Percentiles rank a stretch among this genome's conserved stretches.
Conservation (phyloP, 1,140 invertebrate genomes). For the Platyscapa corneri region DNA sequence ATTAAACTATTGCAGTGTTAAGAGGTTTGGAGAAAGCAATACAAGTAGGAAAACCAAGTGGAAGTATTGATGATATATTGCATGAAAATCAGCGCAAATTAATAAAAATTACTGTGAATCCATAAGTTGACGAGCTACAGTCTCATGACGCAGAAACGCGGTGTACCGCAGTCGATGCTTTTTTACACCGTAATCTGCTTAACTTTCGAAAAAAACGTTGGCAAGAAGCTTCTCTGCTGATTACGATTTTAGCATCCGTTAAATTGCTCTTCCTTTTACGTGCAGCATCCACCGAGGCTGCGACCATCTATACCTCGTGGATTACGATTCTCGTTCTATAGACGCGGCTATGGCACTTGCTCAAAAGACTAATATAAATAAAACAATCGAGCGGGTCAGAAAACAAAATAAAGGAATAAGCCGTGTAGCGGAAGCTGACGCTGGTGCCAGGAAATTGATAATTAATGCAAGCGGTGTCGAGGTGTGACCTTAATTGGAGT, state of each 20-base stretch:
- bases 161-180: not conserved
- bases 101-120: too few species aligned
- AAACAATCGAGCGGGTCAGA: not conserved
- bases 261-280: not conserved
- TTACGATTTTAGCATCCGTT: not conserved
- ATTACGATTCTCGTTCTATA: not conserved
- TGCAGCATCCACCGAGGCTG: not conserved
- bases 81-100: too few species aligned
- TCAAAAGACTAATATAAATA: not conserved
- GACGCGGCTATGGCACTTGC: not conserved
- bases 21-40: too few species aligned
- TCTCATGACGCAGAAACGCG: not conserved
- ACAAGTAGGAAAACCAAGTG: too few species aligned
- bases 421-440: not conserved
- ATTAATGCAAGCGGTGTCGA: constrained; percentile 55
- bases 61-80: too few species aligned
- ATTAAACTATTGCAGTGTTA: too few species aligned
- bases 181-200: not conserved
- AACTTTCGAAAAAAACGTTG: not conserved
- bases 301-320: not conserved
- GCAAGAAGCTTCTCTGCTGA: not conserved
- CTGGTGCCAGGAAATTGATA: constrained; percentile 51
- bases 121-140: too few species aligned
- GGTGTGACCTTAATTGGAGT: constrained; percentile 53
- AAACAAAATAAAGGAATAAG: not conserved